phyloP scores from a whole-genome alignment of 2,113 vertebrate genomes.

The Caranx ignobilis region DNA sequence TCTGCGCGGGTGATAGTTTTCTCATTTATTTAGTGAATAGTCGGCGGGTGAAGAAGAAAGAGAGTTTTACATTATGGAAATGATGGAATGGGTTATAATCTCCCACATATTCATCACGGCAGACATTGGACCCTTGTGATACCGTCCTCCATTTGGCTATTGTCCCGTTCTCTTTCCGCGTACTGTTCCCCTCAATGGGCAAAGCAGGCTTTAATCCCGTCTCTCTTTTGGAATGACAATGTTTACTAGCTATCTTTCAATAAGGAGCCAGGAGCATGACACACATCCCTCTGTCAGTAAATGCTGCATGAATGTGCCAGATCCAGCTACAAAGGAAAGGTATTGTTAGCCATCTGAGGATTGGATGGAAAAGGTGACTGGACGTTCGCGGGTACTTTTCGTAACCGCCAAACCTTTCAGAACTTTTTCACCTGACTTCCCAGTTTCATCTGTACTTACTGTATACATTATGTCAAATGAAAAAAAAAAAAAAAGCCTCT shows the following conservation, averaged over 20 bases:
- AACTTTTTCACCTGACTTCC: slow-evolving; percentile 22
- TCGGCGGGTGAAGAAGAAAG: slow-evolving; percentile 72
- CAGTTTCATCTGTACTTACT: not conserved
- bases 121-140: slow-evolving; percentile 82
- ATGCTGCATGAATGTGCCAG: slow-evolving; percentile 50
- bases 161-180: slow-evolving; percentile 73
- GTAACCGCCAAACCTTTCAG: slow-evolving; percentile 8
- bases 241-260: slow-evolving; percentile 84
- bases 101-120: slow-evolving; percentile 84
- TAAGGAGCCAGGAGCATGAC: slow-evolving; percentile 70
- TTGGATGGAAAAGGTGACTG: slow-evolving; percentile 37
- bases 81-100: slow-evolving; percentile 85
- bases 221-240: slow-evolving; percentile 75
- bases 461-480: slow-evolving; percentile 5
- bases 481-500: slow-evolving; percentile 20
- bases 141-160: slow-evolving; percentile 81
- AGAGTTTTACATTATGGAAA: slow-evolving; percentile 88
- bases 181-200: slow-evolving; percentile 75
- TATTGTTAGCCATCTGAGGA: slow-evolving; percentile 58
- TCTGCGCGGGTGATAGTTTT: slow-evolving; percentile 84
- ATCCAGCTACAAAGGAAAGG: slow-evolving; percentile 31
- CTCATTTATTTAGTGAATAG: slow-evolving; percentile 89
- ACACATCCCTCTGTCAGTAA: slow-evolving; percentile 69
- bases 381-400: slow-evolving; percentile 9
- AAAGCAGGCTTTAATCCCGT: slow-evolving; percentile 79